Base-by-base conservation (phyloP, 2,113 vertebrate genomes). In the Scomber scombrus region DNA sequence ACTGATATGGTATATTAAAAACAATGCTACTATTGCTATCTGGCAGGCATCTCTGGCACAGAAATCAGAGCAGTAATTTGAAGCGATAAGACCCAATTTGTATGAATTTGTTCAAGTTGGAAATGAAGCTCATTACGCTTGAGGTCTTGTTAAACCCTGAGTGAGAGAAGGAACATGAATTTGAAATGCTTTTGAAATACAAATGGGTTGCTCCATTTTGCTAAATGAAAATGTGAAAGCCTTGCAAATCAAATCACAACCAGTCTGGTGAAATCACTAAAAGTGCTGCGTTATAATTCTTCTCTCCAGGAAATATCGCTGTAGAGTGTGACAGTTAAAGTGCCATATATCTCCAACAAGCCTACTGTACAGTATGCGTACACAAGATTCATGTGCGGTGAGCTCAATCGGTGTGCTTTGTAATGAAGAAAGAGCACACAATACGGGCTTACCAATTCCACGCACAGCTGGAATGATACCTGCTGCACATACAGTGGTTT, bases 11-110 rank as follows among this genome's bases (percentile, higher is more conserved):
- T 16, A 56, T 57, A 45, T 23, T 63, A 80, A 78, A 71, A 75
- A 82, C 60, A 84, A 47, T 71, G 45, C 69, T 73, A 34, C 54
- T 64, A 34, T 50, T 64, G 43, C 71, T 73, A 82, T 88, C 88
- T 78, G 54, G 58, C 60, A 47, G 12, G 52, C 72, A 86, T 88
- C 80, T 87, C 47, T 64, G 56, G 73, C 72, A 73, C 55, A 62
- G 73, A 74, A 66, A 80, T 80, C 49, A 75, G 58, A 65, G 62
- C 65, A 70, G 78, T 84, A 67, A 91, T 87, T 76, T 87, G 49
- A 81, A 84, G 85, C 26, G 56, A 91, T 91, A 80, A 87, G 58
- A 76, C 63, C 66, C 86, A 89, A 88, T 88, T 87, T 90, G 88
- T 87, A 57, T 80, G 65, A 88, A 87, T 91, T 86, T 88, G 83